Conservation (phyloP, 35 echinoderm and acorn worm species). For the Apostichopus californicus region DNA sequence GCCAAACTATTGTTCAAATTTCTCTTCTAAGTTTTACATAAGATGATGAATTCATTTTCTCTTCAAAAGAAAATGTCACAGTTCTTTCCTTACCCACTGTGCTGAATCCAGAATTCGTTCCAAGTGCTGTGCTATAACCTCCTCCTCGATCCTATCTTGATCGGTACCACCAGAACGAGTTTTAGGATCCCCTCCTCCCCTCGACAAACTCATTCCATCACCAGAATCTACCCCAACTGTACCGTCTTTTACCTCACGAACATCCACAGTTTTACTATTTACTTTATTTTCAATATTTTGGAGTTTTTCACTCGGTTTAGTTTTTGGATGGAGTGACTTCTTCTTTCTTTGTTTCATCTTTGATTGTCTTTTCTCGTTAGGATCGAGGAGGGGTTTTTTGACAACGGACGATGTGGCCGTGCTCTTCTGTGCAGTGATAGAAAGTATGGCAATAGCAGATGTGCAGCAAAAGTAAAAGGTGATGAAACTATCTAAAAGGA, state of each 20-base stretch:
- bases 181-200: background rate
- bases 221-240: background rate
- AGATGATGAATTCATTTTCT: too few species aligned
- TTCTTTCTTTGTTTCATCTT: slow-evolving; percentile 13
- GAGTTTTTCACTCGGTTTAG: background rate
- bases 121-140: slow-evolving; percentile 47
- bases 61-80: too few species aligned
- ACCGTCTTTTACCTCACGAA: background rate
- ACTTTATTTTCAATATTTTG: background rate
- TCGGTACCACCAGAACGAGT: background rate
- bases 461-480: slow-evolving; percentile 12
- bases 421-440: slow-evolving; percentile 46
- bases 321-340: background rate
- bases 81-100: slow-evolving; percentile 31
- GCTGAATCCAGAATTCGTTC: slow-evolving; percentile 41
- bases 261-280: background rate
- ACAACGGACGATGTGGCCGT: background rate
- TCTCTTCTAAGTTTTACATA: too few species aligned
- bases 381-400: slow-evolving; percentile 48
- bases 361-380: background rate
- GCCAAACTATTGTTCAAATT: too few species aligned
- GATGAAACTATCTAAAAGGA: background rate
- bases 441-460: background rate
- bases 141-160: slow-evolving; percentile 49
- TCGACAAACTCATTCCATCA: slow-evolving; percentile 1